A percentile compares a stretch with the other conserved stretches of the same genome.
These are phyloP conservation scores for Gorsachius goisagi DNA, from an alignment of 2,113 vertebrate species.

Conservation along the genomic window DNA sequence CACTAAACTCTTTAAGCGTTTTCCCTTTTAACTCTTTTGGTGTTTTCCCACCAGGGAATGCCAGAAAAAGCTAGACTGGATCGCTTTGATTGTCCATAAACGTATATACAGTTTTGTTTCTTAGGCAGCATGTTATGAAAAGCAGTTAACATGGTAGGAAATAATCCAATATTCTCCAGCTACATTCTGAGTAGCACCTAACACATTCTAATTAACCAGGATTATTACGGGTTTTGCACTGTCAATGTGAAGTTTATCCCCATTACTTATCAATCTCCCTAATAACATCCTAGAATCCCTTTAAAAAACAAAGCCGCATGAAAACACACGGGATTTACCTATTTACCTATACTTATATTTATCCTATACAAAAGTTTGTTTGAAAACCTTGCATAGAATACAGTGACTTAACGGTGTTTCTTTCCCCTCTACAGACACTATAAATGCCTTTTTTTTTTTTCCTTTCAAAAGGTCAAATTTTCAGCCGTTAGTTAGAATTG, in stretches of 20 bases:
- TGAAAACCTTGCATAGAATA: neutral
- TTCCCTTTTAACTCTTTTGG: neutral
- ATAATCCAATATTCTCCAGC: neutral
- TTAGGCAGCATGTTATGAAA: neutral
- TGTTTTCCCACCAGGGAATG: neutral
- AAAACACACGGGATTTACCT: neutral
- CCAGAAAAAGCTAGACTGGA: neutral
- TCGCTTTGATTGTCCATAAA: neutral
- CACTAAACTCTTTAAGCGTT: neutral
- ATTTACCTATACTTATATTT: neutral
- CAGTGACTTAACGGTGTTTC: neutral
- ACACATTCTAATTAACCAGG: neutral
- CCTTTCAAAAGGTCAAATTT: neutral
- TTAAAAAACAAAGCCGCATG: neutral
- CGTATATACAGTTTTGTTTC: neutral
- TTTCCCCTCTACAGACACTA: neutral
- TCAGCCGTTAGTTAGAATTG: neutral
- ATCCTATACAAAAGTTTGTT: neutral
- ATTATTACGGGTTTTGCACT: neutral
- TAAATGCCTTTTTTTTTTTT: neutral
- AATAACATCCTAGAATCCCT: neutral
- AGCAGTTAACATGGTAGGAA: neutral
- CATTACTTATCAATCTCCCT: neutral
- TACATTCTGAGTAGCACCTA: neutral
- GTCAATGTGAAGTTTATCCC: neutral